Evolutionary conservation across 2,888 invertebrate species (phyloP), one percentile per base, ranked within the genome.

Genomic region (Geotrupes spiniger): DNA sequence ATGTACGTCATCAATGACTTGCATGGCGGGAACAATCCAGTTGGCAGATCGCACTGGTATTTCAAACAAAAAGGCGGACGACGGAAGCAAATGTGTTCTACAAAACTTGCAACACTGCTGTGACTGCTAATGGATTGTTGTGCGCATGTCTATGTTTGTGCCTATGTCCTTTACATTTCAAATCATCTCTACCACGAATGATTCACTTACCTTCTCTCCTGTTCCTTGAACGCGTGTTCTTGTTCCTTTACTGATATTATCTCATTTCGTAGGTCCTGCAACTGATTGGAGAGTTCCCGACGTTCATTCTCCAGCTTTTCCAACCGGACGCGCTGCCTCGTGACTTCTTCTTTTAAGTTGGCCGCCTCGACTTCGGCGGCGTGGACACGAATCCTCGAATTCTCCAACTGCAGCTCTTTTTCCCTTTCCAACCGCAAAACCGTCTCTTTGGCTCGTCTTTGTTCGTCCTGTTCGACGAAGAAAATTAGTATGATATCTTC

Each of bases 361-460:
- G 78, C 74, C 53, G 82, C 80, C 67, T 89, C 88, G 41, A 80
- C 72, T 69, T 89, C 87, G 42, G 83, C 75, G 14, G 81, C 80
- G 62, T 85, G 83, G 51, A 88, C 73, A 68, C 87, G 82, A 59
- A 85, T 84, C 63, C 82, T 80, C 63, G 81, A 82, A 65, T 89
- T 88, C 71, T 89, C 89, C 59, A 87, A 75, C 71, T 89, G 85
- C 53, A 87, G 74, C 59, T 84, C 80, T 63, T 87, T 87, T 70
- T 95, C 95, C 26, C 93, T 80, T 66, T 95, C 94, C 39, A 92
- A 79, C 41, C 94, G 80, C 12, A 84, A 78, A 60, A 92, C 80
- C 46, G 89, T 80, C 63, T 96, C 95, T 53, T 89, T 84, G 66
- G 89, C 87, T 56, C 94, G 80, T 61, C 85, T 81, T 72, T 93